Conservation (phyloP, 2,797 vertebrate species). For the Serranus cabrilla region DNA sequence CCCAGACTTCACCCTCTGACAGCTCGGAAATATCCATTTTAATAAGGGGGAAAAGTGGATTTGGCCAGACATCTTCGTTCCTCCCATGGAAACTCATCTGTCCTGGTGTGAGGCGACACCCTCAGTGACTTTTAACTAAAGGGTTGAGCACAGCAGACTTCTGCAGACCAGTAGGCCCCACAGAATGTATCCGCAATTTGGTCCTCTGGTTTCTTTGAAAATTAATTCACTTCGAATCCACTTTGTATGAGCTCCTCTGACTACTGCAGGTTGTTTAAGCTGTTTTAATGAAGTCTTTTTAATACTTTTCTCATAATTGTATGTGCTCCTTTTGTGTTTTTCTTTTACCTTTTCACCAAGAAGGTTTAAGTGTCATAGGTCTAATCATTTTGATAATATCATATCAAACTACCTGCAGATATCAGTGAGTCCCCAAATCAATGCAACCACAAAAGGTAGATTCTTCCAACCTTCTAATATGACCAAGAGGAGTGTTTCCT, state of each 20-base stretch:
- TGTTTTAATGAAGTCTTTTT: neutral
- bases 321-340: too few species aligned
- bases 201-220: slow-evolving; percentile 56
- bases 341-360: too few species aligned
- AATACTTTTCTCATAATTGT: too few species aligned
- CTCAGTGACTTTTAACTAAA: slow-evolving; percentile 77
- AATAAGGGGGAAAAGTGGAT: slow-evolving; percentile 86
- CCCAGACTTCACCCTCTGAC: slow-evolving; percentile 87
- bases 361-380: too few species aligned
- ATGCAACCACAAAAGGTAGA: too few species aligned
- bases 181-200: slow-evolving; percentile 55
- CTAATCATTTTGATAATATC: too few species aligned
- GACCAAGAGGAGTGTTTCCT: too few species aligned
- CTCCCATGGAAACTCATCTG: slow-evolving; percentile 86
- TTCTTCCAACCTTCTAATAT: too few species aligned
- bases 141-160: slow-evolving; percentile 59
- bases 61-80: slow-evolving; percentile 86
- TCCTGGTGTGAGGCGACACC: slow-evolving; percentile 83
- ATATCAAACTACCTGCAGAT: too few species aligned
- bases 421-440: too few species aligned
- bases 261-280: slow-evolving; percentile 23
- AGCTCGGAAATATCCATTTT: slow-evolving; percentile 88
- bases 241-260: slow-evolving; percentile 27
- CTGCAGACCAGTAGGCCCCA: slow-evolving; percentile 61
- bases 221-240: slow-evolving; percentile 42